Percentiles rank a stretch among this genome's conserved stretches.
Conservation (phyloP, 2,797 vertebrate genomes). For the Muraenolepis orangiensis region DNA sequence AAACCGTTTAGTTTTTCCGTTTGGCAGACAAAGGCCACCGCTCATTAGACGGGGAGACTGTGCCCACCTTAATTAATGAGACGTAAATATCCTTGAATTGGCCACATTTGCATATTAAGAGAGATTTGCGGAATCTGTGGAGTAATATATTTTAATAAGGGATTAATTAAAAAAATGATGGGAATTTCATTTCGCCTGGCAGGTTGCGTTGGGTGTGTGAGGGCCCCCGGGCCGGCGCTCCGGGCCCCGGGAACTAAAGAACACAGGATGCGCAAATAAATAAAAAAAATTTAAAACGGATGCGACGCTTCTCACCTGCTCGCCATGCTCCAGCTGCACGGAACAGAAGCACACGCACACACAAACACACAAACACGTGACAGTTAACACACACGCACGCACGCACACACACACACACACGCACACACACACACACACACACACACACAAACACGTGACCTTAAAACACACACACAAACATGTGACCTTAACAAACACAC, state of each 20-base stretch:
- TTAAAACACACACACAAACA: constrained; percentile 26
- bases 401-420: constrained; percentile 11
- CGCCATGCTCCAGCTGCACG: constrained; percentile 62
- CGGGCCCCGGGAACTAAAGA: constrained; percentile 65
- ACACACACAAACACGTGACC: constrained; percentile 9
- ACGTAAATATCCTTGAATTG: constrained; percentile 99
- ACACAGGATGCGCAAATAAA: constrained; percentile 30
- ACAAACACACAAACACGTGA: constrained; percentile 5
- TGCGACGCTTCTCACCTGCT: constrained; percentile 62
- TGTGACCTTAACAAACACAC: constrained; percentile 21
- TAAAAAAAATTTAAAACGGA: constrained; percentile 33
- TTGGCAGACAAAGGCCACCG: constrained; percentile 88
- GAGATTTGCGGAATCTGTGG: constrained; percentile 99
- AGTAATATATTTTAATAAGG: constrained; percentile 99
- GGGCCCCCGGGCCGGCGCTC: constrained; percentile 70
- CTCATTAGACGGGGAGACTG: constrained; percentile 99
- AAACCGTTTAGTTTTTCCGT: constrained; percentile 71
- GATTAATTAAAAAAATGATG: constrained; percentile 99
- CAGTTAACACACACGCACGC: constrained; percentile 21
- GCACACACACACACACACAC: not conserved
- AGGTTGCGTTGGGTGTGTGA: constrained; percentile 95
- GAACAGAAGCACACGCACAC: constrained; percentile 34
- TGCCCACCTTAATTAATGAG: constrained; percentile 99
- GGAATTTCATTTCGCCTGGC: constrained; percentile 99
- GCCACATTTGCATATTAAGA: constrained; percentile 99